These are phyloP conservation scores for Cyprinodon diabolis DNA, from an alignment of 2,797 vertebrate species.

Conservation along the genomic window DNA sequence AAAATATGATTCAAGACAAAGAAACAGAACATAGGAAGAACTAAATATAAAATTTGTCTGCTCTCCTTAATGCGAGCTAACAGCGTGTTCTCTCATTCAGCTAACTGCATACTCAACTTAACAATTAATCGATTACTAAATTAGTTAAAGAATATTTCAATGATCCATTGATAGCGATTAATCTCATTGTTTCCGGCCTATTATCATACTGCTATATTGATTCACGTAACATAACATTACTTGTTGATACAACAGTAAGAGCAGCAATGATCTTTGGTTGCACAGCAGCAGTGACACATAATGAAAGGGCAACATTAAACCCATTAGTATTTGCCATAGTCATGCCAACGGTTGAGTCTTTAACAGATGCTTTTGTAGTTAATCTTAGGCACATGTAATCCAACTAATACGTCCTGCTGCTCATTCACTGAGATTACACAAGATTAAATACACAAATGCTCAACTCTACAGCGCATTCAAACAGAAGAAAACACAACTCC, in stretches of 20 bases:
- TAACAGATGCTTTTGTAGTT: constrained; percentile 59
- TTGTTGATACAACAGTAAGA: not conserved
- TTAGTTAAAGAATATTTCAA: too few species aligned
- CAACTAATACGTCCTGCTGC: constrained; percentile 52
- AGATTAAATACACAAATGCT: not conserved
- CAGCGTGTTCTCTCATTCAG: too few species aligned
- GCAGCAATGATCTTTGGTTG: not conserved
- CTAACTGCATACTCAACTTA: too few species aligned
- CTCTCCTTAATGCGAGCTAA: too few species aligned
- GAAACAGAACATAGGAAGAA: too few species aligned
- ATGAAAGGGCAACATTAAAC: constrained; percentile 5
- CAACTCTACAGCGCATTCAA: not conserved
- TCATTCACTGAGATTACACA: constrained; percentile 7
- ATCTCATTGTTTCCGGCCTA: too few species aligned
- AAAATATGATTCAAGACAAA: too few species aligned
- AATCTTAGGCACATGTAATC: constrained; percentile 61
- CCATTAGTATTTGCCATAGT: not conserved
- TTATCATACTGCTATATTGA: not conserved
- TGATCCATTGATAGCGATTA: too few species aligned
- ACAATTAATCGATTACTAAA: too few species aligned
- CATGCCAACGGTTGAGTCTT: constrained; percentile 12
- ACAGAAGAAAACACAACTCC: not conserved
- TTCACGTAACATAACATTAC: not conserved
- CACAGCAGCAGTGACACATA: not conserved
- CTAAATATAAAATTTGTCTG: too few species aligned